Evolutionary conservation across 2,797 vertebrate genomes (phyloP), one percentile per base, ranked within the genome.

Genomic region (Glyptemys insculpta): DNA sequence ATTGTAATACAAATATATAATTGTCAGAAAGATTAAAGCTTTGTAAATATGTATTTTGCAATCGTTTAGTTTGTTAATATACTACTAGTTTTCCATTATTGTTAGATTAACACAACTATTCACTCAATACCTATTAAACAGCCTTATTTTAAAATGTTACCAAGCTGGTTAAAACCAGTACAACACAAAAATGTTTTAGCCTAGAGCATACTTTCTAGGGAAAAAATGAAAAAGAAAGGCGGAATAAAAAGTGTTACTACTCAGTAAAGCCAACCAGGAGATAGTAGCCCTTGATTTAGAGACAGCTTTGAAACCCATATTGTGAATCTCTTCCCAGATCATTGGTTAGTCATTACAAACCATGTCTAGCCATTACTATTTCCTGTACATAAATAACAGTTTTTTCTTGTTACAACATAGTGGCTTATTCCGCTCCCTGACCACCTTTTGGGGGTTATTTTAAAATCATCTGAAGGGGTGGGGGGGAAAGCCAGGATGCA

Each of bases 281-380:
- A 83, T 25, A 72, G 52, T 84, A 91, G 5, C 4, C 59, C 2
- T 7, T 6, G 23, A 8, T 93, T 94, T 29, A 76, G 80, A 74
- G 79, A 92, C 44, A 81, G n/a, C 31, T 6, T 3, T 85, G 12
- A 83, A 76, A 57, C 27, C 57, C 34, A 14, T 25, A 11, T 80
- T 53, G 16, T 29, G 3, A 14, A 59, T 87, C 4, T 65, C 91
- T 95, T 93, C 3, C 29, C 18, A 93, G 6, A 1, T 95, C 34
- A 83, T 84, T 97, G 29, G 14, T 92, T 91, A 85, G 49, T 86
- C 68, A 12, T 89, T 87, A 94, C 81, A 88, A 96, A 41, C 11
- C 79, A 37, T 86, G 72, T 79, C 95, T 19, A 79, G 82, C 16
- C 78, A 19, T 89, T 52, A 50, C 27, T 81, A 52, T 94, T 91